Conservation (phyloP, 2,888 invertebrate species). For the Geotrupes spiniger region DNA sequence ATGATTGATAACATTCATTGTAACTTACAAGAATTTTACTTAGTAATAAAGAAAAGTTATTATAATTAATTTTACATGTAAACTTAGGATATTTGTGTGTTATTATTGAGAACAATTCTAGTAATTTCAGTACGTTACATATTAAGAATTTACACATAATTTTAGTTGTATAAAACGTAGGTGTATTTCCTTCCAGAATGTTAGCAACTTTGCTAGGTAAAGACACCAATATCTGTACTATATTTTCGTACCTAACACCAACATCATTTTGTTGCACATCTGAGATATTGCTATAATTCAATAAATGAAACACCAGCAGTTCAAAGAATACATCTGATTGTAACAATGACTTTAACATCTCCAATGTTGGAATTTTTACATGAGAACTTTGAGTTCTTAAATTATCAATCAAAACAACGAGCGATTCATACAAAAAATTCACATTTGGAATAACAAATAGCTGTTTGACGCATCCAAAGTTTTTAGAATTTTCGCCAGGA, state of each 20-base stretch:
- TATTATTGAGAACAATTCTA: not conserved
- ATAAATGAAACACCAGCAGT: conserved; percentile 41
- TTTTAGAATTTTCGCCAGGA: conserved; percentile 50
- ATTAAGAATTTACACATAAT: conserved; percentile 43
- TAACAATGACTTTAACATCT: conserved; percentile 52
- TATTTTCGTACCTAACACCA: conserved; percentile 52
- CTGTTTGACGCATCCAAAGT: conserved; percentile 49
- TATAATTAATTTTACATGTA: not conserved
- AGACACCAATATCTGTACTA: conserved; percentile 62
- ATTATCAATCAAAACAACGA: conserved; percentile 51
- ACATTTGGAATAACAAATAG: conserved; percentile 59
- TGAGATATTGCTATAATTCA: conserved; percentile 14
- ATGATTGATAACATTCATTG: conserved; percentile 50
- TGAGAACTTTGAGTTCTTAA: conserved; percentile 48
- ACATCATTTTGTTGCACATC: conserved; percentile 25
- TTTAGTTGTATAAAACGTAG: conserved; percentile 58
- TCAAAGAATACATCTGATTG: conserved; percentile 59
- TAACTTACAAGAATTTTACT: conserved; percentile 62
- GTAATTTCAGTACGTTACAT: not conserved
- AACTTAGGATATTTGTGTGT: not conserved
- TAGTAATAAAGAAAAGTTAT: conserved; percentile 48
- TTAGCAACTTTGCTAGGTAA: conserved; percentile 73
- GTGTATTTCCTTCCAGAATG: conserved; percentile 55
- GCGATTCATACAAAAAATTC: conserved; percentile 50
- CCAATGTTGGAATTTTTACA: not conserved